Conservation (phyloP, 2,113 vertebrate species). For the Gallinago media region DNA sequence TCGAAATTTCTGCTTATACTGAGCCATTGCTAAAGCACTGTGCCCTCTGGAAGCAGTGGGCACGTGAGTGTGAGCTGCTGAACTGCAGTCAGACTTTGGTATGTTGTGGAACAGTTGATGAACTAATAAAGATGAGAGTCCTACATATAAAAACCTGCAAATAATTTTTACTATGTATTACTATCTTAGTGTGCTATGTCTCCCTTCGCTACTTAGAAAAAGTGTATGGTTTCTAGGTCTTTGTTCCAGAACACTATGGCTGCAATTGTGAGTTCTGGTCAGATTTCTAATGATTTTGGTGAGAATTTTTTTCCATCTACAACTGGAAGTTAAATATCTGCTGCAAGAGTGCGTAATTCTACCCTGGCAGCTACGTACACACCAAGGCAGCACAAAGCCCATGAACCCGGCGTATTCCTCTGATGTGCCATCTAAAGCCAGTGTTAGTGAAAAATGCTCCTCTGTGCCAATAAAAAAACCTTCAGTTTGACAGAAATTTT, state of each 20-base stretch:
- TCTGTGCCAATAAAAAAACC: neutral
- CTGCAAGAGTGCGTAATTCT: neutral
- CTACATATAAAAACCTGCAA: neutral
- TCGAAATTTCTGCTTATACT: neutral
- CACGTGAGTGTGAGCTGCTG: neutral
- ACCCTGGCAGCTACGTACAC: neutral
- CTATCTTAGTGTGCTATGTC: neutral
- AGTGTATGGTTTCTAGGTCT: neutral
- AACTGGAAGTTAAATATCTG: neutral
- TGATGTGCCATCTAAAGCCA: neutral
- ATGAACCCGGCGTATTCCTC: neutral
- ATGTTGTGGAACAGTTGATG: neutral
- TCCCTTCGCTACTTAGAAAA: neutral
- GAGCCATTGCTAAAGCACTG: neutral
- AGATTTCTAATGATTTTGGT: neutral
- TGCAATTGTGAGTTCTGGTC: neutral
- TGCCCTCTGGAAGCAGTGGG: neutral
- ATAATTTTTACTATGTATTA: neutral
- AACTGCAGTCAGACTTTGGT: neutral
- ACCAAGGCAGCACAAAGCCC: neutral
- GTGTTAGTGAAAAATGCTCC: neutral
- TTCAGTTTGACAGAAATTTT: neutral
- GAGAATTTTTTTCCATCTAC: neutral
- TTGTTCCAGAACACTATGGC: neutral
- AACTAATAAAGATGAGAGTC: neutral